Base-by-base conservation (phyloP, 1,140 invertebrate genomes). In the Neomicropteryx cornuta region DNA sequence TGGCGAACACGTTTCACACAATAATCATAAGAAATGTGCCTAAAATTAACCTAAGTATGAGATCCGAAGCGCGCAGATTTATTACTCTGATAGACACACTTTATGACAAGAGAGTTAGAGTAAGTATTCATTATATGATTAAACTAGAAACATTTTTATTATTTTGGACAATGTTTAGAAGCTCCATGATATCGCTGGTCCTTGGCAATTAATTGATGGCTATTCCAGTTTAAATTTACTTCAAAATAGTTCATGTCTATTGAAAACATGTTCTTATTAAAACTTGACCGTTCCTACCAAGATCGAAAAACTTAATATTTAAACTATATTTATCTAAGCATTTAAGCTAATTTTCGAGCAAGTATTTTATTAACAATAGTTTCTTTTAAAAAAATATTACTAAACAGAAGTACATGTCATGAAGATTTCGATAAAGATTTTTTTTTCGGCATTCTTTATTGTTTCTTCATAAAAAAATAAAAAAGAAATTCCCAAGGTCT, bases 61-160 rank as follows among this genome's bases (percentile, higher is more conserved):
- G 86, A 55, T 88, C 87, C 13, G 86, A 90, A 65, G 79, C 89
- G 33, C 75, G 94, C 53, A 68, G 96, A 48, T 98, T 99, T 60
- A 98, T 98, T 39, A 97, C 90, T 3, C 68, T 99, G 0, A 94
- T 99, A 50, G 96, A 99, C 57, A 95, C 92, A 1, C 68, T 99
- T 1, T 99, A 99, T 63, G 95, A 99, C 60, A 87, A 93, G 52
- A 83, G 79, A 68, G 87, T 93, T 38, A 60, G 75, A 49, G 72
- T 78, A 46, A 62, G 71, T 54, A 49, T 55, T 31, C n/a, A 13
- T 6, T 11, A 18, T 24, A 16, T 17, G 18, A 29, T 37, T 2
- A 31, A 16, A 23, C 14, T 1, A 38, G 54, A 39, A n/a, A n/a
- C n/a, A 18, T 18, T 23, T 17, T 23, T 38, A 22, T 40, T 36